Conservation (phyloP, 1,140 invertebrate genomes). For the Pemphigus obesinymphae region DNA sequence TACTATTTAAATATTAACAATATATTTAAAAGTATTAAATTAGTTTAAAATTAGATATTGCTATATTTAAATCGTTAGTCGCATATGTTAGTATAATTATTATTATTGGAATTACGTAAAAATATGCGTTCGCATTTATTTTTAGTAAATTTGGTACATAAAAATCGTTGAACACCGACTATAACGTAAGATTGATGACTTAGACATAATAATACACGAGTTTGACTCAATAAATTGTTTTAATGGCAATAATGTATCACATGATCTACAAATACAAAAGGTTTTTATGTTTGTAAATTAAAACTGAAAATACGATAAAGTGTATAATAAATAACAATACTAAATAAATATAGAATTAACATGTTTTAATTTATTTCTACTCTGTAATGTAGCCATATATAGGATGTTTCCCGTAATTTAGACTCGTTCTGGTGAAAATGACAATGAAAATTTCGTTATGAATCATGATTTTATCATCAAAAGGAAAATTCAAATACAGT, state of each 20-base stretch:
- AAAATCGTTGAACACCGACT: background rate
- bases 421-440: background rate
- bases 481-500: background rate
- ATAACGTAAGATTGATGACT: background rate
- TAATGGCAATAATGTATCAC: background rate
- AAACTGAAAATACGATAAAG: too few relatives aligned
- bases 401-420: background rate
- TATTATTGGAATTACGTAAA: background rate
- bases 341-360: too few relatives aligned
- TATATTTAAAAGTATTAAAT: too few relatives aligned
- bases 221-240: background rate
- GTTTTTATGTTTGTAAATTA: background rate
- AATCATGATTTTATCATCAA: background rate
- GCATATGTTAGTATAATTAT: too few relatives aligned
- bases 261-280: background rate
- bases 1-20: too few relatives aligned
- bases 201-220: background rate
- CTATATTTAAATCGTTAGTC: too few relatives aligned
- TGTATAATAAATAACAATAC: too few relatives aligned
- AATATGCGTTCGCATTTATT: background rate
- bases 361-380: too few relatives aligned
- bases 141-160: background rate
- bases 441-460: background rate
- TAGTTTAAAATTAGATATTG: too few relatives aligned
- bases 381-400: too few relatives aligned